phyloP scores from a whole-genome alignment of 2,113 vertebrate genomes.

The Phrynosoma platyrhinos region DNA sequence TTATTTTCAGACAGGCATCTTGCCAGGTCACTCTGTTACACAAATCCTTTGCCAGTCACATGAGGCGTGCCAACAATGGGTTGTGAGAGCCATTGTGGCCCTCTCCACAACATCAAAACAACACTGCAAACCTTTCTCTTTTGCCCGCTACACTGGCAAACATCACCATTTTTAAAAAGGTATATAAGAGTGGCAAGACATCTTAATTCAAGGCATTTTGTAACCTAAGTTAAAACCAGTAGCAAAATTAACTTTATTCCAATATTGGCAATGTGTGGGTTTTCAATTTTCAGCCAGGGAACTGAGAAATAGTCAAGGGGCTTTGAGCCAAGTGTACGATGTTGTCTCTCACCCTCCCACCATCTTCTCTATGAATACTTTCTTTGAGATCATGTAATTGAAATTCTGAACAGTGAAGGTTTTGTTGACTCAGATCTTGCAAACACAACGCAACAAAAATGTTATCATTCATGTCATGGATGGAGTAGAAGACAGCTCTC shows the following conservation, averaged over 20 bases:
- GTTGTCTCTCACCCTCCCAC: too few relatives aligned
- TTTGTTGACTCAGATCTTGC: not conserved
- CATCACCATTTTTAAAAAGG: accelerated
- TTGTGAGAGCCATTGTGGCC: not conserved
- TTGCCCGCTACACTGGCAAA: accelerated
- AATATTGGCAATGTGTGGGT: not conserved
- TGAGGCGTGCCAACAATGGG: not conserved
- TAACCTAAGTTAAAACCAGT: not conserved
- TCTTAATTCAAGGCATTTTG: not conserved
- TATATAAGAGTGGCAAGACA: not conserved
- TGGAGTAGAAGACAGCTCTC: not conserved
- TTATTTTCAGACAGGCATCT: not conserved
- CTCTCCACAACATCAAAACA: not conserved
- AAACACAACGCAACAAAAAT: slow-evolving; percentile 2
- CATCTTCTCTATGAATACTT: slow-evolving; percentile 20
- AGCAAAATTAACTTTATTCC: slow-evolving; percentile 27
- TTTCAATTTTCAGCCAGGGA: not conserved
- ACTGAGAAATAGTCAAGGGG: too few relatives aligned
- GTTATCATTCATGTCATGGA: slow-evolving; percentile 4
- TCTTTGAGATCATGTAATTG: slow-evolving; percentile 44
- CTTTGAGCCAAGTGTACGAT: not conserved
- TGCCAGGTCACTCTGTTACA: not conserved
- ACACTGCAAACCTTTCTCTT: slow-evolving; percentile 1
- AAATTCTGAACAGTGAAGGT: not conserved
- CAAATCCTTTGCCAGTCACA: not conserved